These are phyloP conservation scores for Betta splendens DNA, from an alignment of 2,797 vertebrate genomes.

Conservation along the genomic window DNA sequence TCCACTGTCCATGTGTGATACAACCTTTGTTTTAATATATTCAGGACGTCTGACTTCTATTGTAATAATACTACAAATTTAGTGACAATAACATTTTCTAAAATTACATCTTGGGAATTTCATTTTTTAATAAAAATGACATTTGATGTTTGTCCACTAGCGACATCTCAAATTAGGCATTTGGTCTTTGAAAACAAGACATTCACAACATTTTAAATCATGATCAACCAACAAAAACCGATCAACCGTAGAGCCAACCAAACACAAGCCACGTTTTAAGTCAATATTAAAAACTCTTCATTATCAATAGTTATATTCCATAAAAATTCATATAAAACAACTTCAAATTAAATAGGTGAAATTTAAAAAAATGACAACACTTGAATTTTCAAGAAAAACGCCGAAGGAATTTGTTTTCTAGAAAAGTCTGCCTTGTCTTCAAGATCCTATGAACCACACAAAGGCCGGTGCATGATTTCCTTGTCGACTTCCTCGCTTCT, in stretches of 20 bases:
- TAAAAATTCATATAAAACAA: constrained; percentile 83
- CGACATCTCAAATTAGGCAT: background rate
- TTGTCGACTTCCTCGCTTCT: constrained; percentile 42
- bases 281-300: constrained; percentile 65
- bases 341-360: constrained; percentile 75
- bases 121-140: too few species aligned
- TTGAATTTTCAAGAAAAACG: constrained; percentile 68
- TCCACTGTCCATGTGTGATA: background rate
- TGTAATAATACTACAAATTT: background rate
- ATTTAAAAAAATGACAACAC: constrained; percentile 57
- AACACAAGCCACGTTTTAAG: constrained; percentile 29
- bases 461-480: constrained; percentile 42
- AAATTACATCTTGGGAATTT: background rate
- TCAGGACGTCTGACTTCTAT: background rate
- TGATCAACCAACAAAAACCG: constrained; percentile 7
- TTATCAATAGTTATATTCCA: constrained; percentile 71
- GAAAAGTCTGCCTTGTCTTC: constrained; percentile 37
- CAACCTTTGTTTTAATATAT: background rate
- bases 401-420: constrained; percentile 55
- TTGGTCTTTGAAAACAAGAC: background rate
- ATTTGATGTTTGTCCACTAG: too few species aligned
- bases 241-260: constrained; percentile 27
- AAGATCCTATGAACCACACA: constrained; percentile 28
- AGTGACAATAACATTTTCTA: background rate
- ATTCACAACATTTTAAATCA: background rate